Percentiles rank a stretch among this genome's conserved stretches.
Conservation (phyloP, 2,888 invertebrate species). For the Pristionchus japonicus region DNA sequence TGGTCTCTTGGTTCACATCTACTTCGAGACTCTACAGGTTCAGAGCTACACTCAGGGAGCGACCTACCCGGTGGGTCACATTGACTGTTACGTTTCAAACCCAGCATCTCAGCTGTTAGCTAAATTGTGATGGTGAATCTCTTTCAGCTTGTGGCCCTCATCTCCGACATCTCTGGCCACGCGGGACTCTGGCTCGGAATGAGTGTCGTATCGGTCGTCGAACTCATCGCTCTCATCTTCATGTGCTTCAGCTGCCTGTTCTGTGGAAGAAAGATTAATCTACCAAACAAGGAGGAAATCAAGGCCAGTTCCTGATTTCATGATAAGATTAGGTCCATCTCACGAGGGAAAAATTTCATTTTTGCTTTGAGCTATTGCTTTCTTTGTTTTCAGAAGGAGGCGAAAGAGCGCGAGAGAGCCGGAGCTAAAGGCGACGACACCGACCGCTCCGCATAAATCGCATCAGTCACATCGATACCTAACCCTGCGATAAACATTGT, state of each 20-base stretch:
- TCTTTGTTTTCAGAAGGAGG: neutral
- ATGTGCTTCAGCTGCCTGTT: neutral
- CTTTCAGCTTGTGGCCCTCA: neutral
- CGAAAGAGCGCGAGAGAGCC: neutral
- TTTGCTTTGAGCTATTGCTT: too few relatives aligned
- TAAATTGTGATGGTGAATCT: too few relatives aligned
- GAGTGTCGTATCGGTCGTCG: neutral
- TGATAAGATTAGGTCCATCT: too few relatives aligned
- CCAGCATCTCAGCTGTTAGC: too few relatives aligned
- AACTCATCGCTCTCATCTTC: neutral
- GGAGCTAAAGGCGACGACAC: neutral
- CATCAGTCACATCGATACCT: neutral
- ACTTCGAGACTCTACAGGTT: neutral
- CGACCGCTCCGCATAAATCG: neutral
- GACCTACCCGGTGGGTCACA: neutral
- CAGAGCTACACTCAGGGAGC: conserved; percentile 5
- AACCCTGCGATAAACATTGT: neutral
- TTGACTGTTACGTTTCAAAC: too few relatives aligned
- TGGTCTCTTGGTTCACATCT: neutral
- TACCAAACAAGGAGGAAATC: neutral
- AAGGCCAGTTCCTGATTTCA: neutral
- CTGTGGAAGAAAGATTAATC: neutral
- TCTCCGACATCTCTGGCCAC: conserved; percentile 15
- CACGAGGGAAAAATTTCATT: too few relatives aligned
- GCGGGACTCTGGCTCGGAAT: conserved; percentile 11